Percentiles rank a stretch among this genome's conserved stretches.
These are phyloP conservation scores for Coleophora deauratella DNA, from an alignment of 2,888 invertebrate species.

Conservation along the genomic window DNA sequence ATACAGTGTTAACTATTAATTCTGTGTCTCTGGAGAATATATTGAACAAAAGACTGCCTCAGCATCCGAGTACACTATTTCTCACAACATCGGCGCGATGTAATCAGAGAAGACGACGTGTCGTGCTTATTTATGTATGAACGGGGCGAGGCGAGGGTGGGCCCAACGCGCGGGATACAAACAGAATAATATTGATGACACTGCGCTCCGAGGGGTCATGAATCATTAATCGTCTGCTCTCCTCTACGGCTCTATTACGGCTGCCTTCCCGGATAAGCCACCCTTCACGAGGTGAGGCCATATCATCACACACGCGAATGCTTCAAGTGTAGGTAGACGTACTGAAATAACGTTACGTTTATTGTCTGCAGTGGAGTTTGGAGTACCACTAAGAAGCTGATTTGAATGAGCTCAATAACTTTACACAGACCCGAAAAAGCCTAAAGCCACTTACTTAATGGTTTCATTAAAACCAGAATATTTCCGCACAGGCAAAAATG, in stretches of 20 bases:
- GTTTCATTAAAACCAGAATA: no score
- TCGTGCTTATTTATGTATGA: conserved; percentile 74
- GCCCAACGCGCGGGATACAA: conserved; percentile 68
- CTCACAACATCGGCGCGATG: conserved; percentile 74
- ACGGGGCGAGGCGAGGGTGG: conserved; percentile 69
- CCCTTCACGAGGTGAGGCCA: conserved; percentile 54
- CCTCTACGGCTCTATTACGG: conserved; percentile 72
- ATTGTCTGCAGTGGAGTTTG: no score
- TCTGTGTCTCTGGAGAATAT: conserved; percentile 60
- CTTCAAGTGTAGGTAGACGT: no score
- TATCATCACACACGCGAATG: conserved; percentile 8
- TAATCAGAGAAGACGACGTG: conserved; percentile 75
- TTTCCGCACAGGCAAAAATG: background rate
- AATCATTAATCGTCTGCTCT: conserved; percentile 73
- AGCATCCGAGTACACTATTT: conserved; percentile 71
- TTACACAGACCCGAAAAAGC: no score
- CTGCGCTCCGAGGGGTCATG: conserved; percentile 72
- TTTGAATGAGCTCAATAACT: no score
- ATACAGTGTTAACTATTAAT: conserved; percentile 68
- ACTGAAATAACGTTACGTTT: no score
- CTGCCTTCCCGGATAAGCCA: conserved; percentile 65
- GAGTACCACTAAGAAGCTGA: no score
- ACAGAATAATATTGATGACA: conserved; percentile 76
- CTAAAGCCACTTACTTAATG: no score
- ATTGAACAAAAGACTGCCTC: conserved; percentile 69